phyloP scores from a whole-genome alignment of 2,888 invertebrate genomes.

The Protophormia terraenovae region DNA sequence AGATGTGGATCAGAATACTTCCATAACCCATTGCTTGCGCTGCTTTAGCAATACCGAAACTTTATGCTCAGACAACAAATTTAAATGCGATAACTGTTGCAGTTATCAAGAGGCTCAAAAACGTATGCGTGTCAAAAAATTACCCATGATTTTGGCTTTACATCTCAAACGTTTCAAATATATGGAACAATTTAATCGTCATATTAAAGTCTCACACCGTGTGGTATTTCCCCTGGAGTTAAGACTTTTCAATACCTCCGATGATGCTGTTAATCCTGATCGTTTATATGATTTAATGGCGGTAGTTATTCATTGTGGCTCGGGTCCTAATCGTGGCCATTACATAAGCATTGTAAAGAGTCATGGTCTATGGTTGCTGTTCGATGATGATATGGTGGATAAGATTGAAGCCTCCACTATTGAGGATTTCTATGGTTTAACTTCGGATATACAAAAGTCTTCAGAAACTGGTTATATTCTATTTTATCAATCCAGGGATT shows the following conservation, averaged over 20 bases:
- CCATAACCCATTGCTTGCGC: slow-evolving; percentile 98
- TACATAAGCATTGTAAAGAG: slow-evolving; percentile 99
- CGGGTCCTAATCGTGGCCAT: slow-evolving; percentile 99
- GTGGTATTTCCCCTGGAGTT: slow-evolving; percentile 99
- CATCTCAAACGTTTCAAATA: slow-evolving; percentile 98
- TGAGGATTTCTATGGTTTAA: slow-evolving; percentile 99
- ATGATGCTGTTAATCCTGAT: slow-evolving; percentile 99
- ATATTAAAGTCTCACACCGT: slow-evolving; percentile 99
- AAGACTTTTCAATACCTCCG: slow-evolving; percentile 98
- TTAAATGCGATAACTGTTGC: slow-evolving; percentile 99
- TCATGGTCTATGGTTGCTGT: slow-evolving; percentile 99
- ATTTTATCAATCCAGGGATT: slow-evolving; percentile 98
- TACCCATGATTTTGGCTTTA: slow-evolving; percentile 98
- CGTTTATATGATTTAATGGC: slow-evolving; percentile 99
- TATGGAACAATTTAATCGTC: slow-evolving; percentile 98
- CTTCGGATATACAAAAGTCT: slow-evolving; percentile 98
- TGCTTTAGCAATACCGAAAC: slow-evolving; percentile 99
- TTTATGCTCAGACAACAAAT: slow-evolving; percentile 99
- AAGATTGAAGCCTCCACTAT: slow-evolving; percentile 99
- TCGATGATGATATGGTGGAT: slow-evolving; percentile 99
- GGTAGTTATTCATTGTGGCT: slow-evolving; percentile 99
- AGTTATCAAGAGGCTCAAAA: slow-evolving; percentile 99
- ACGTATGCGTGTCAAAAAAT: slow-evolving; percentile 98
- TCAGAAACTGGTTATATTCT: slow-evolving; percentile 99
- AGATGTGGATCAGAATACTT: slow-evolving; percentile 99